Conservation (phyloP, 2,113 vertebrate genomes). For the Mirza zaza region DNA sequence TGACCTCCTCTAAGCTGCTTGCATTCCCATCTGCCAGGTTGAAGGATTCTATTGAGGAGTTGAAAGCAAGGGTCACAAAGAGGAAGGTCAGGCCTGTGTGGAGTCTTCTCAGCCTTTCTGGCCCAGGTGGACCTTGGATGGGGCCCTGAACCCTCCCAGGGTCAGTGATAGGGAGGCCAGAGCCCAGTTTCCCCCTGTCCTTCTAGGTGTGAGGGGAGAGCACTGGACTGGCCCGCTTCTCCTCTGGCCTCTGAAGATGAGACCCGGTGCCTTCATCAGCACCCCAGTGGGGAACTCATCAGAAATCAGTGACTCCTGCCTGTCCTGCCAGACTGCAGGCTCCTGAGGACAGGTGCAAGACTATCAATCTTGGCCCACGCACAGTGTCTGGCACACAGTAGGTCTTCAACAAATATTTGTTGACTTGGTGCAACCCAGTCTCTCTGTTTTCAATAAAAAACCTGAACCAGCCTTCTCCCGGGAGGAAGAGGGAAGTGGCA, state of each 20-base stretch:
- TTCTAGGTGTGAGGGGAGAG: not conserved
- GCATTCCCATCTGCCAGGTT: constrained; percentile 81
- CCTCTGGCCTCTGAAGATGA: not conserved
- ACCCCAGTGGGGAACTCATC: not conserved
- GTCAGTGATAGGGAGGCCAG: not conserved
- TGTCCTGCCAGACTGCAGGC: not conserved
- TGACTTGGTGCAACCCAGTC: not conserved
- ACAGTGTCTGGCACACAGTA: not conserved
- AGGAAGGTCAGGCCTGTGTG: not conserved
- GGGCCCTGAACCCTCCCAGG: not conserved
- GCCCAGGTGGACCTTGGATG: not conserved
- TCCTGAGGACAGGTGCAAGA: not conserved
- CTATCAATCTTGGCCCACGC: not conserved
- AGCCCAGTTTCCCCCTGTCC: not conserved
- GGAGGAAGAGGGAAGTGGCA: not conserved
- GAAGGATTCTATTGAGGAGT: constrained; percentile 76
- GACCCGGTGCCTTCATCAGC: not conserved
- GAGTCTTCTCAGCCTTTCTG: not conserved
- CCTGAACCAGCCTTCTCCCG: not conserved
- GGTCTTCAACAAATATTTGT: not conserved
- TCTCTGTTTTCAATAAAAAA: not conserved
- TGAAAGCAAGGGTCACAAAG: constrained; percentile 61
- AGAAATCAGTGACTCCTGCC: not conserved
- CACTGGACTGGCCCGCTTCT: not conserved
- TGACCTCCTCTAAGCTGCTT: constrained; percentile 82